A percentile compares a stretch with the other conserved stretches of the same genome.
Evolutionary conservation across 2,888 invertebrate genomes (phyloP).

Genomic region (Catocala sponsa): DNA sequence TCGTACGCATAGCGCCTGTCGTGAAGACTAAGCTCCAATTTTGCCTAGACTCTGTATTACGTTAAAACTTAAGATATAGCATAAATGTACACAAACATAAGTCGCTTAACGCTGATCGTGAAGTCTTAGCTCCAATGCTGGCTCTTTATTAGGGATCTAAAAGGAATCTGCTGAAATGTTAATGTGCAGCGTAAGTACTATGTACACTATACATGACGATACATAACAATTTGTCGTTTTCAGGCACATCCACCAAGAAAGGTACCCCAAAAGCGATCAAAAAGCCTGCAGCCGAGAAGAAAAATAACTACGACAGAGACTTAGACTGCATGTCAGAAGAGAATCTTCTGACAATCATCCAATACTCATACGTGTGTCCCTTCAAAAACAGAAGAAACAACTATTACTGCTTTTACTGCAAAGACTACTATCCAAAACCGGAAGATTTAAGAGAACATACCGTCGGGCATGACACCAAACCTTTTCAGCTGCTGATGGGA

Average conservation of each 20-base stretch:
- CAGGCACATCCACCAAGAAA: constrained; percentile 59
- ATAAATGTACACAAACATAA: too few relatives aligned
- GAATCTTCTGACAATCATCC: constrained; percentile 78
- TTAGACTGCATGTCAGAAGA: constrained; percentile 83
- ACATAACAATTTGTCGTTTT: too few relatives aligned
- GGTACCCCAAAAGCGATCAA: constrained; percentile 57
- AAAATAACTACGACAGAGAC: constrained; percentile 75
- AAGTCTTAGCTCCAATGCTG: too few relatives aligned
- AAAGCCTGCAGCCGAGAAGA: constrained; percentile 72
- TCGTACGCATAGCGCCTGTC: too few relatives aligned
- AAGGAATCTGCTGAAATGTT: too few relatives aligned
- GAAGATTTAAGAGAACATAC: constrained; percentile 82
- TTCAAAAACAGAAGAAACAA: constrained; percentile 81
- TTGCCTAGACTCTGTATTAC: too few relatives aligned
- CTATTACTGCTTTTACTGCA: constrained; percentile 83
- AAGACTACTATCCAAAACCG: constrained; percentile 80
- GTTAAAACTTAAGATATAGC: too few relatives aligned
- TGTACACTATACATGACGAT: too few relatives aligned
- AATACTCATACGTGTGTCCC: constrained; percentile 80
- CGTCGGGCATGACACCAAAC: constrained; percentile 76
- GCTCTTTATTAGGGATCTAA: too few relatives aligned
- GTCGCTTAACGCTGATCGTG: too few relatives aligned
- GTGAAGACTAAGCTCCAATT: too few relatives aligned
- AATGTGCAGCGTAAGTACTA: too few relatives aligned
- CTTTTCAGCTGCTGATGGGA: constrained; percentile 78